Evolutionary conservation across 2,113 vertebrate genomes (phyloP).

Genomic region (Patagioenas fasciata): DNA sequence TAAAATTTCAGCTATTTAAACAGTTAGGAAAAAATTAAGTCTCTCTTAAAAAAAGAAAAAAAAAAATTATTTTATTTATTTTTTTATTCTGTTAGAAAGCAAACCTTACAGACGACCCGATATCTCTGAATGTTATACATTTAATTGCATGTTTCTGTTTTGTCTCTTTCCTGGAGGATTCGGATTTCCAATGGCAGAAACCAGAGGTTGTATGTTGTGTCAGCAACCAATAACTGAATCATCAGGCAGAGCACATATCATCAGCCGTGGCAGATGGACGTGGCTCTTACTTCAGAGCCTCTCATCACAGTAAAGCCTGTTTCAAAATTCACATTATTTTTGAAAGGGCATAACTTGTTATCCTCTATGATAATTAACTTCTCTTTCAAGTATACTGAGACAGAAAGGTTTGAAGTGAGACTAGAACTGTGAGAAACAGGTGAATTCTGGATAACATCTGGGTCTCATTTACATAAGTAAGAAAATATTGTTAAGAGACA

Average conservation of each 20-base stretch:
- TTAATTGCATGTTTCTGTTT: background rate
- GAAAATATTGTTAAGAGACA: background rate
- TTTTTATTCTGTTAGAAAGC: background rate
- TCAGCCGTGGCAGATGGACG: background rate
- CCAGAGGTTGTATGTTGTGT: background rate
- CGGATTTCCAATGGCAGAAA: background rate
- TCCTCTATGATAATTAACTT: background rate
- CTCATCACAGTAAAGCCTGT: background rate
- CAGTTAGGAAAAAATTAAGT: background rate
- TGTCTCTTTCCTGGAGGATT: background rate
- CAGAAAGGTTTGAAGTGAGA: background rate
- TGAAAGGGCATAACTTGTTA: background rate
- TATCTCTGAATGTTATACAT: background rate
- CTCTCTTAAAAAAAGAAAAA: too few species aligned
- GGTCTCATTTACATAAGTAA: background rate
- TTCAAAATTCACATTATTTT: background rate
- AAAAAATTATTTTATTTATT: too few species aligned
- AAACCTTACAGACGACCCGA: background rate
- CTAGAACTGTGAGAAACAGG: background rate
- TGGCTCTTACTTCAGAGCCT: background rate
- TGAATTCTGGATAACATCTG: background rate
- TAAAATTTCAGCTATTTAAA: background rate
- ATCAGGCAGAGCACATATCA: background rate
- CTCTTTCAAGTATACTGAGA: background rate
- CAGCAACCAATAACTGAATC: background rate